Conservation (phyloP, 2,113 vertebrate genomes). For the Caranx ignobilis region DNA sequence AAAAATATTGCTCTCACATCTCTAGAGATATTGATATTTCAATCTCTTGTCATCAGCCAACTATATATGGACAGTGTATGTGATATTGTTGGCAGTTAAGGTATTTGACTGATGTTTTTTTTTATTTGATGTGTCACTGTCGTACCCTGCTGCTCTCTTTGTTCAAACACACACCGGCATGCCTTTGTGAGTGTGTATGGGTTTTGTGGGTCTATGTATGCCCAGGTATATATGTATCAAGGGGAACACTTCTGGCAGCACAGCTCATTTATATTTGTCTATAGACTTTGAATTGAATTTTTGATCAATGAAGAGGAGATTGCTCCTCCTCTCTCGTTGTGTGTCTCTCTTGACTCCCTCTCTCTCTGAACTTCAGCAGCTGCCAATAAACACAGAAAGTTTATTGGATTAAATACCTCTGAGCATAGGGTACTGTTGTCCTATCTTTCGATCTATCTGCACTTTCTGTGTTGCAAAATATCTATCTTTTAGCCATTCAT, state of each 20-base stretch:
- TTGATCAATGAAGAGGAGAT: slow-evolving; percentile 75
- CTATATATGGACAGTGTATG: not conserved
- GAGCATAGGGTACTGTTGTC: not conserved
- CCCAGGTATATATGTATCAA: slow-evolving; percentile 5
- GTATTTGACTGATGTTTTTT: slow-evolving; percentile 6
- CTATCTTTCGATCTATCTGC: not conserved
- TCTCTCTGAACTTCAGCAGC: slow-evolving; percentile 27
- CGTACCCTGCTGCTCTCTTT: slow-evolving; percentile 1
- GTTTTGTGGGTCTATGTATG: not conserved
- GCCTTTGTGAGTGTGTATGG: not conserved
- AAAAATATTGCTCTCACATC: not conserved
- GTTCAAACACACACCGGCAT: not conserved
- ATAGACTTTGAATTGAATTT: slow-evolving; percentile 82
- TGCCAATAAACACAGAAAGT: slow-evolving; percentile 30
- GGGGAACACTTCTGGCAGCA: slow-evolving; percentile 32
- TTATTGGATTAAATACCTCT: slow-evolving; percentile 33
- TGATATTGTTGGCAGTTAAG: not conserved
- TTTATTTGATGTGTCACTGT: slow-evolving; percentile 12
- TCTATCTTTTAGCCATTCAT: not conserved
- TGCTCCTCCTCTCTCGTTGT: not conserved
- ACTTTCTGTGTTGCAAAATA: not conserved
- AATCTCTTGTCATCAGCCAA: not conserved
- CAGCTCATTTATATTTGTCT: slow-evolving; percentile 77
- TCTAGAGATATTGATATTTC: not conserved
- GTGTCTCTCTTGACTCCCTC: not conserved